A percentile compares a stretch with the other conserved stretches of the same genome.
phyloP scores from a whole-genome alignment of 2,797 vertebrate species.

The Microhierax caerulescens region DNA sequence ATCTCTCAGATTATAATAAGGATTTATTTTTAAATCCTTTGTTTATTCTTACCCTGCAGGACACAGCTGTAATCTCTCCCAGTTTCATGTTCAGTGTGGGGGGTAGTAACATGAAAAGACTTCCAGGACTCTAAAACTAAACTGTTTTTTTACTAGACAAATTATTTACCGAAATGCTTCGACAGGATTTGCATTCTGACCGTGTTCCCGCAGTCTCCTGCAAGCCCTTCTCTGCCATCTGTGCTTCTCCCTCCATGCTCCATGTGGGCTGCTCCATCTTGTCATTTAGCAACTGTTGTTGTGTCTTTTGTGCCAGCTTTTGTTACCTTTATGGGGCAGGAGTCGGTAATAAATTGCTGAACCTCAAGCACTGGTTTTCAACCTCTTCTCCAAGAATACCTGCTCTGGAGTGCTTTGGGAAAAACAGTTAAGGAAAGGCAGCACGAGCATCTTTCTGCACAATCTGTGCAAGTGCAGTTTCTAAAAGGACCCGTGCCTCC shows the following conservation, averaged over 20 bases:
- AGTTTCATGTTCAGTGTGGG: accelerated
- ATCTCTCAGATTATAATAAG: not conserved
- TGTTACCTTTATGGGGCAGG: not conserved
- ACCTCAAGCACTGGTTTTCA: not conserved
- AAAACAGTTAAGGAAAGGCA: not conserved
- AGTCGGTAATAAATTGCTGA: not conserved
- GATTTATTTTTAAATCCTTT: not conserved
- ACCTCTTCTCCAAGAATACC: not conserved
- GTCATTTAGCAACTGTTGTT: constrained; percentile 42
- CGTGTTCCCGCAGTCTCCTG: not conserved
- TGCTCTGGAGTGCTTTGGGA: not conserved
- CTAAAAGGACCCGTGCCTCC: not conserved
- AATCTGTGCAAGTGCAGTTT: not conserved
- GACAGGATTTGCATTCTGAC: not conserved
- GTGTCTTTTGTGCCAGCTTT: constrained; percentile 34
- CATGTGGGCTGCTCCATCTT: constrained; percentile 28
- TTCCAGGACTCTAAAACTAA: not conserved
- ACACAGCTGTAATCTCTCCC: not conserved
- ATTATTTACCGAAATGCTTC: not conserved
- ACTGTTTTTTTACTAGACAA: not conserved
- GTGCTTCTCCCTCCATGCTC: constrained; percentile 25
- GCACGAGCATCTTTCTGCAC: not conserved
- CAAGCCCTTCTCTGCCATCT: constrained; percentile 53
- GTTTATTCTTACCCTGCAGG: not conserved
- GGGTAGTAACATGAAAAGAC: not conserved